A percentile compares a stretch with the other conserved stretches of the same genome.
Conservation (phyloP, 2,797 vertebrate genomes). For the Parauchenoglanis punctatus region DNA sequence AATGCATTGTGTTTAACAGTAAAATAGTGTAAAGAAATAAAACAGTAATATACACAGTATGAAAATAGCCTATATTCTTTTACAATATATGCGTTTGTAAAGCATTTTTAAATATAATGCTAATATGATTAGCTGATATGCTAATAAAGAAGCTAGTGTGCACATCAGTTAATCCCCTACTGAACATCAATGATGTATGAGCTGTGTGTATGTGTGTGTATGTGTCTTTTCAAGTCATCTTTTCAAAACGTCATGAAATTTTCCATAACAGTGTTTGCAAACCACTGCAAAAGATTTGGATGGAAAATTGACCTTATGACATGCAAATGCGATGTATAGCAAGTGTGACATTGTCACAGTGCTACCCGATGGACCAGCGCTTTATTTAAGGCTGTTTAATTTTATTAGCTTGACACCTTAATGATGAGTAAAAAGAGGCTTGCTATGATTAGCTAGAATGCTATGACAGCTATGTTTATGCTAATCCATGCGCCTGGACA, state of each 20-base stretch:
- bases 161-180: neutral
- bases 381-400: neutral
- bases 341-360: neutral
- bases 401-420: constrained; percentile 1
- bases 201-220: neutral
- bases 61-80: too few relatives aligned
- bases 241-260: too few relatives aligned
- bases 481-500: neutral
- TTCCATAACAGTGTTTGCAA: constrained; percentile 15
- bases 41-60: too few relatives aligned
- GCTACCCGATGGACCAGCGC: neutral
- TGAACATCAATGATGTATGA: neutral
- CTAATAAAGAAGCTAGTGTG: neutral
- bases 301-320: neutral
- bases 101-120: too few relatives aligned
- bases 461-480: constrained; percentile 15
- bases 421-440: neutral
- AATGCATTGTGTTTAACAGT: too few relatives aligned
- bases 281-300: constrained; percentile 20
- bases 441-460: constrained; percentile 15
- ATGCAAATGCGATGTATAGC: neutral
- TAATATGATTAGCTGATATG: neutral
- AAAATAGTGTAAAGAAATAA: too few relatives aligned
- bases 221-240: neutral
- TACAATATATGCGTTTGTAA: too few relatives aligned